These are phyloP conservation scores for Sycophila texana DNA, from an alignment of 2,888 invertebrate genomes.

Conservation along the genomic window DNA sequence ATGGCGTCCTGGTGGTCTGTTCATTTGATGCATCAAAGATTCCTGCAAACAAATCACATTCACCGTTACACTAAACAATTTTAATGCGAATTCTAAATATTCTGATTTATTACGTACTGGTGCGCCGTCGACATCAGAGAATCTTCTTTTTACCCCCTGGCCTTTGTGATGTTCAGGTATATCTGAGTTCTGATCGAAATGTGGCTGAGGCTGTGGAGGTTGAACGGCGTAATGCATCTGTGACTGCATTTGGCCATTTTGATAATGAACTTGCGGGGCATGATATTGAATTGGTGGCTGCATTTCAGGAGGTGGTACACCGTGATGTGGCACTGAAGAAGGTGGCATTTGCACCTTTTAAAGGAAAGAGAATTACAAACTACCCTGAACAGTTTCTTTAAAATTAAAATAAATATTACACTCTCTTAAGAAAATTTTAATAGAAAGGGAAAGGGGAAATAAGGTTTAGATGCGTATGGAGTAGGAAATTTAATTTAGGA, in stretches of 20 bases:
- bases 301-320: conserved; percentile 68
- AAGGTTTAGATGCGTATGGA: too few species aligned
- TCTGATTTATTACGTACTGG: conserved; percentile 63
- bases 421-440: too few species aligned
- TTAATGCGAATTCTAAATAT: background rate
- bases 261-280: conserved; percentile 70
- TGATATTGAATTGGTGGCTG: conserved; percentile 72
- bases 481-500: too few species aligned
- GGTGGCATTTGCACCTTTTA: conserved; percentile 65
- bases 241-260: conserved; percentile 72
- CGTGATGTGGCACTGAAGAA: conserved; percentile 65
- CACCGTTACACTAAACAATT: background rate
- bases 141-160: conserved; percentile 72
- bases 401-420: conserved; percentile 1
- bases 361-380: background rate
- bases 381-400: background rate
- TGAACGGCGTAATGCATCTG: conserved; percentile 72
- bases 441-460: too few species aligned
- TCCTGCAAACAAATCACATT: conserved; percentile 62
- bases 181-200: conserved; percentile 70
- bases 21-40: conserved; percentile 68
- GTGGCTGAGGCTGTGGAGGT: conserved; percentile 66
- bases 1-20: conserved; percentile 71
- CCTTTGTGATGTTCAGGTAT: conserved; percentile 70
- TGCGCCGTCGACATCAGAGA: conserved; percentile 71